These are phyloP conservation scores for Forbesichthys agassizii DNA, from an alignment of 2,113 vertebrate species.

Conservation along the genomic window DNA sequence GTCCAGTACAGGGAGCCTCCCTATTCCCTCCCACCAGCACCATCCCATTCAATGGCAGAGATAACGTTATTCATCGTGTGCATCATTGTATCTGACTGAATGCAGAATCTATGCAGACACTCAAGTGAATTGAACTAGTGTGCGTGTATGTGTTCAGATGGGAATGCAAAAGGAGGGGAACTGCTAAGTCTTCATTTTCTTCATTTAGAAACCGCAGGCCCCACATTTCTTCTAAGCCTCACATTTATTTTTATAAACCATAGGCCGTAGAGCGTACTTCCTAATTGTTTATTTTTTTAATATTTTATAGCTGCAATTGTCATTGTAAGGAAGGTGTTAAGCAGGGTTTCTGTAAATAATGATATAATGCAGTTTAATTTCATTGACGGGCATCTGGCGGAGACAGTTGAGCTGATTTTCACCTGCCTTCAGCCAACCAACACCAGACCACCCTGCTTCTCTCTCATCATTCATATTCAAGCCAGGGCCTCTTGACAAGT, in stretches of 20 bases:
- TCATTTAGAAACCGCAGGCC: conserved; percentile 50
- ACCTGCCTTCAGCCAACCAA: conserved; percentile 70
- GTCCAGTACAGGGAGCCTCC: conserved; percentile 82
- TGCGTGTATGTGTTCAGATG: conserved; percentile 66
- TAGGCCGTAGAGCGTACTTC: neutral
- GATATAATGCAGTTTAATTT: conserved; percentile 56
- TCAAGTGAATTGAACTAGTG: conserved; percentile 85
- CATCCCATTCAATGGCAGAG: conserved; percentile 92
- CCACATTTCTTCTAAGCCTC: too few relatives aligned
- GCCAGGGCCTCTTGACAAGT: conserved; percentile 83
- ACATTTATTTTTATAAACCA: too few relatives aligned
- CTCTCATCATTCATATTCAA: conserved; percentile 85
- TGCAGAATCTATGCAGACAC: conserved; percentile 86
- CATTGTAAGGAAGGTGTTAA: conserved; percentile 43
- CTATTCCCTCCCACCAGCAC: conserved; percentile 94
- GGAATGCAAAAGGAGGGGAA: conserved; percentile 56
- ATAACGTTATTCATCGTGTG: conserved; percentile 99
- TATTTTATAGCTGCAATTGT: conserved; percentile 36
- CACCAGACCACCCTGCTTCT: conserved; percentile 81
- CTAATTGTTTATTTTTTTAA: too few relatives aligned
- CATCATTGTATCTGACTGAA: conserved; percentile 99
- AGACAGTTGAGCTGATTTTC: conserved; percentile 76
- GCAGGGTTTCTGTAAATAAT: conserved; percentile 43
- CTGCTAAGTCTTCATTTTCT: conserved; percentile 89
- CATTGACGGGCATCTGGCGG: conserved; percentile 68